Percentiles rank a stretch among this genome's conserved stretches.
phyloP scores from a whole-genome alignment of 2,113 vertebrate species.

The Phalacrocorax pelagicus region DNA sequence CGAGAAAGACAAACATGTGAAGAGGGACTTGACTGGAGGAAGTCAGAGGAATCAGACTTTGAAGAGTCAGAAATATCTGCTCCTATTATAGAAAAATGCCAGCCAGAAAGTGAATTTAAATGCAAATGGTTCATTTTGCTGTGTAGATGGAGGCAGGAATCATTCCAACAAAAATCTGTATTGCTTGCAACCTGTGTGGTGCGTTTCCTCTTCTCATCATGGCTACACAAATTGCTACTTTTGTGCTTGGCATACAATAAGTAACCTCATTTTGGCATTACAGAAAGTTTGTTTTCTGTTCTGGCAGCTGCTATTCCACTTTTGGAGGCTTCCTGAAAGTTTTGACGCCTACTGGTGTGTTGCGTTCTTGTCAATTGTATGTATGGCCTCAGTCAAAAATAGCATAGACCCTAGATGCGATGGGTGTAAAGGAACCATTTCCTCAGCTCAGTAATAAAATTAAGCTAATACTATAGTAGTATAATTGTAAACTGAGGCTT shows the following conservation, averaged over 20 bases:
- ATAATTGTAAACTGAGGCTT: not conserved
- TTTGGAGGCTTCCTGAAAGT: not conserved
- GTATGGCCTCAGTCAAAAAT: not conserved
- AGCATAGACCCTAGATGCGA: not conserved
- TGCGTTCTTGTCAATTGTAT: not conserved
- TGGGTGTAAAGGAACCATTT: not conserved
- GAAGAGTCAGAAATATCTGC: not conserved
- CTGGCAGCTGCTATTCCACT: not conserved
- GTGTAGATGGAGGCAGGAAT: not conserved
- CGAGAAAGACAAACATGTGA: not conserved
- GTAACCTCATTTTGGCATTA: not conserved
- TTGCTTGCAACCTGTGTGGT: not conserved
- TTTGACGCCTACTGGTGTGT: not conserved
- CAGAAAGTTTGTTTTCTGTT: not conserved
- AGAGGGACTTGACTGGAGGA: not conserved
- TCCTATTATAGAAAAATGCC: not conserved
- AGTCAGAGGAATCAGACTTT: not conserved
- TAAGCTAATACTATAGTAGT: not conserved
- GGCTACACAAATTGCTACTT: not conserved
- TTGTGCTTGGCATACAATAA: not conserved
- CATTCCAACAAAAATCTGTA: not conserved
- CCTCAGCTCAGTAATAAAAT: not conserved
- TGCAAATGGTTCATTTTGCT: not conserved
- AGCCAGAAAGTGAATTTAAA: not conserved
- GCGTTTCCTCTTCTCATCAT: not conserved